Base-by-base conservation (phyloP, 2,797 vertebrate species). In the Poeciliopsis presidionis region DNA sequence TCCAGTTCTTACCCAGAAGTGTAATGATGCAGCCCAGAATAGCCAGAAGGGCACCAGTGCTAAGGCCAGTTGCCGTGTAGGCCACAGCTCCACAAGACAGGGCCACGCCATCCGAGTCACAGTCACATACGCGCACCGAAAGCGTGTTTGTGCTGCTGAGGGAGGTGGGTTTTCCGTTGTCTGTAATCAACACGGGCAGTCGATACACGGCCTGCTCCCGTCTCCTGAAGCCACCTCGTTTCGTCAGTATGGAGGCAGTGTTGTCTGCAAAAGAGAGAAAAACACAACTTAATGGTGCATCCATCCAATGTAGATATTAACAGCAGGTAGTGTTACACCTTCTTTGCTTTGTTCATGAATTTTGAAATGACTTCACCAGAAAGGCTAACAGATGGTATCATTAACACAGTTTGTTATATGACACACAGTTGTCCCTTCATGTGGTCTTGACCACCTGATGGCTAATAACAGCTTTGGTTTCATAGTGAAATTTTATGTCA, bases 131-230 rank as follows among this genome's bases (percentile, higher is more conserved):
- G 0, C 96, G 96, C 84, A 99, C 97, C 0, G 96, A 96, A 13
- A 99, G 96, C 0, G 97, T 98, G 85, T 98, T 98, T 36, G 97
- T 99, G 94, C 98, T 99, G 92, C 98, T 99, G 30, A 98, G 95
- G 0, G 97, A 41, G 7, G 39, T 95, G 1, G 98, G 98, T 2
- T 94, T 97, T 5, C 98, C 98, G 0, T 96, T 97, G 95, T 99
- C 98, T 93, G 96, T 92, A 3, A 99, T 98, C 93, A 98, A 92
- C 89, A 99, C 95, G 0, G 97, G 98, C 88, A 99, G 94, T 51
- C 96, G 97, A 85, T 97, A 99, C 46, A 97, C 91, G 0, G 97
- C 94, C 33, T 98, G 98, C n/a, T 98, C 97, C 63, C 96, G 96
- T 72, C 98, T 95, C 79, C 95, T 94, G 92, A 98, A 99, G 0